Conservation (phyloP, 2,888 invertebrate genomes). For the Marronus borbonicus region DNA sequence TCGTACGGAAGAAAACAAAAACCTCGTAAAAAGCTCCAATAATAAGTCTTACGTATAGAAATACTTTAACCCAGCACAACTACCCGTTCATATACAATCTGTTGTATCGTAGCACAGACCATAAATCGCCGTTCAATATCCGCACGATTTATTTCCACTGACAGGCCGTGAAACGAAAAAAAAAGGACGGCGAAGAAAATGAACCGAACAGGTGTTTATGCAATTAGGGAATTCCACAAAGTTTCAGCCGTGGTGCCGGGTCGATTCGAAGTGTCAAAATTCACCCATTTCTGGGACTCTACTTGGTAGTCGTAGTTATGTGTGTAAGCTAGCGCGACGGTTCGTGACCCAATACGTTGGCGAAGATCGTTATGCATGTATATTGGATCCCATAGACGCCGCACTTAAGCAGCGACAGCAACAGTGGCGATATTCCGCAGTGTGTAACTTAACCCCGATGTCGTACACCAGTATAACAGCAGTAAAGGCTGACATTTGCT, state of each 20-base stretch:
- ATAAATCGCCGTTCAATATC: slow-evolving; percentile 34
- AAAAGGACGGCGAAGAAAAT: not conserved
- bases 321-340: slow-evolving; percentile 10
- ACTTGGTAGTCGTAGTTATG: not conserved
- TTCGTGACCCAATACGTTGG: slow-evolving; percentile 18
- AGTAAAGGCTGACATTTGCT: slow-evolving; percentile 53
- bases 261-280: slow-evolving; percentile 43
- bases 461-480: slow-evolving; percentile 12
- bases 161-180: slow-evolving; percentile 20
- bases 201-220: slow-evolving; percentile 43
- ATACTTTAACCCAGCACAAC: not conserved
- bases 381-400: not conserved
- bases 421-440: slow-evolving; percentile 8
- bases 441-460: slow-evolving; percentile 52
- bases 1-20: not conserved
- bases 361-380: not conserved
- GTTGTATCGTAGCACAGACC: not conserved
- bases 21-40: not conserved
- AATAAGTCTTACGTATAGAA: not conserved
- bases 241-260: not conserved
- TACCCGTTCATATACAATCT: not conserved
- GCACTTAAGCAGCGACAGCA: not conserved
- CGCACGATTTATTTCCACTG: slow-evolving; percentile 27
- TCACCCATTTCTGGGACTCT: slow-evolving; percentile 17
- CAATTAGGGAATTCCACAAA: slow-evolving; percentile 39